Base-by-base conservation (phyloP, 2,797 vertebrate species). In the Scomberomorus guttatus region DNA sequence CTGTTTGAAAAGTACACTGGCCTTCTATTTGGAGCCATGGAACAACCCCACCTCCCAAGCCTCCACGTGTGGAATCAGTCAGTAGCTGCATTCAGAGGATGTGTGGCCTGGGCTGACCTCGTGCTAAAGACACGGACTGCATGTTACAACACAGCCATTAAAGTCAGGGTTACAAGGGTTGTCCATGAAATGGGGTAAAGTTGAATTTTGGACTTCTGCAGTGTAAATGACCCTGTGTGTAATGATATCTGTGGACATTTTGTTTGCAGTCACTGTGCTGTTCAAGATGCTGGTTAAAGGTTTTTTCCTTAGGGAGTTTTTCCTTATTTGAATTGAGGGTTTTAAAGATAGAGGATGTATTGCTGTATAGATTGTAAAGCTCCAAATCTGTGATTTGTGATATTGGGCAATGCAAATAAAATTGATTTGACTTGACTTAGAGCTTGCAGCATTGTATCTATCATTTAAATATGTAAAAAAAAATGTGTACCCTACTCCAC, bases 11-110 rank as follows among this genome's bases (percentile, higher is more conserved):
- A 81, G 70, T 73, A 69, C 83, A 77, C 86, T 86, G 79, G 76
- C 72, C 81, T 89, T 91, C 89, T 92, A 91, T 94, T 93, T 90
- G 89, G 67, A 88, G 89, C 82, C 89, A 90, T 90, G 88, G 90
- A 91, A 87, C 83, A 89, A 87, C 84, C 60, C 63, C 78, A 68
- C 86, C 83, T 82, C 71, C 51, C 34, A 46, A 27, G 42, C 62
- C 75, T 89, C 75, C 60, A 75, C 13, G 57, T 82, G 87, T 67
- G 79, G 74, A 83, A 73, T 79, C 82, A 79, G 81, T 83, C 84
- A 81, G 80, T 79, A 71, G 83, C 74, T 74, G 78, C 82, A 90
- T 90, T 89, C 82, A 87, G 79, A 77, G 82, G 27, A 90, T 85
- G 65, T 82, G 72, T 89, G 84, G 67, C 85, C 80, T 54, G 22